Evolutionary conservation across 2,888 invertebrate species (phyloP).

Genomic region (Tetheella fluctuosa): DNA sequence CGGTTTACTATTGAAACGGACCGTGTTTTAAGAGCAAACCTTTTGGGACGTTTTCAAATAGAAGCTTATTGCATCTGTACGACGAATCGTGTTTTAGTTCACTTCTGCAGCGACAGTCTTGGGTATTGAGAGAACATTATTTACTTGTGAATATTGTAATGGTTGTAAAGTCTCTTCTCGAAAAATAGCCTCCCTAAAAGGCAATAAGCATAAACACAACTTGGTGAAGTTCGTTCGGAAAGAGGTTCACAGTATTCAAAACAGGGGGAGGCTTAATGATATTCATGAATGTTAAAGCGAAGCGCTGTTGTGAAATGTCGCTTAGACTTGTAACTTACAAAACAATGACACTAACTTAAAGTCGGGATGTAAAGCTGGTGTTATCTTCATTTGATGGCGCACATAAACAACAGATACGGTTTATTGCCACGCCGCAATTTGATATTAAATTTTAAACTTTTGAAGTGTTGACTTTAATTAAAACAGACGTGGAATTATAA

Average conservation of each 20-base stretch:
- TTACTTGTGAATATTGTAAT: conserved; percentile 61
- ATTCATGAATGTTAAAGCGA: conserved; percentile 80
- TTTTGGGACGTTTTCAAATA: conserved; percentile 68
- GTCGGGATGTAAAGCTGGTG: conserved; percentile 72
- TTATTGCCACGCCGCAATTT: conserved; percentile 63
- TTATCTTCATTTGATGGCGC: conserved; percentile 76
- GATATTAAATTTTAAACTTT: conserved; percentile 67
- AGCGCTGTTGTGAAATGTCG: conserved; percentile 75
- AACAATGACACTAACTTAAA: conserved; percentile 81
- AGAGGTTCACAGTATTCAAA: conserved; percentile 71
- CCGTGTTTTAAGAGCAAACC: conserved; percentile 69
- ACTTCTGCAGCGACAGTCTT: conserved; percentile 44
- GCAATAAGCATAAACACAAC: conserved; percentile 70
- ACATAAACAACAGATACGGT: conserved; percentile 73
- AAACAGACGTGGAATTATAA: conserved; percentile 51
- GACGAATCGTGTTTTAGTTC: conserved; percentile 60
- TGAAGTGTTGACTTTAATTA: conserved; percentile 59
- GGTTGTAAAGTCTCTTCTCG: conserved; percentile 38
- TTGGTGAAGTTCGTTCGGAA: conserved; percentile 61
- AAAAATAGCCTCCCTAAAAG: conserved; percentile 60
- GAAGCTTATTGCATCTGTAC: conserved; percentile 68
- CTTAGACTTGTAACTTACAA: conserved; percentile 78
- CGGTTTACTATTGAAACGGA: conserved; percentile 63
- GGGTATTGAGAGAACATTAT: conserved; percentile 44
- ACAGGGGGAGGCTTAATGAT: conserved; percentile 74